Base-by-base conservation (phyloP, 1,140 invertebrate species). In the Aphelenchoides besseyi region DNA sequence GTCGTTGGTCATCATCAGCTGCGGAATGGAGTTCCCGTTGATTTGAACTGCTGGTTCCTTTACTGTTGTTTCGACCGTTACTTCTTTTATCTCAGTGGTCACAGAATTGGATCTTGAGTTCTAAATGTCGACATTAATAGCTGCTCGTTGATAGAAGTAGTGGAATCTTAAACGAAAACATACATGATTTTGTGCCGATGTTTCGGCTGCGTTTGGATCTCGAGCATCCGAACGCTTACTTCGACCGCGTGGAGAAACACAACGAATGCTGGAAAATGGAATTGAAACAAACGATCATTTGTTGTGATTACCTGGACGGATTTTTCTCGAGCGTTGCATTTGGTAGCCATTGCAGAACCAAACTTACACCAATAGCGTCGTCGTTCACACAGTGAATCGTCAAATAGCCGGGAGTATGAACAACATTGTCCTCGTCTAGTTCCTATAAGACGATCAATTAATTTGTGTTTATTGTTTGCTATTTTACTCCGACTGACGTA, bases 261-360 rank as follows among this genome's bases (percentile, higher is more conserved):
- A 84, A 1, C 81, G 77, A 68, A 83, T 83, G 48, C 81, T 81
- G 28, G 54, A 79, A 71, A 52, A 66, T 3, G 41, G 41, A 41
- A 30, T 63, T 37, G 8, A 28, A 72, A 76, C 48, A 61, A 12
- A n/a, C 33, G 55, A 1, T 59, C 29, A 33, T 32, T 23, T 2
- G 54, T 23, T 23, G 35, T 12, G 32, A 26, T 23, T 69, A 80
- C 79, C 90, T 89, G 2, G 89, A 89, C 0, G 92, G 92, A 84
- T 93, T 92, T 85, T 91, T 93, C 68, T 90, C 89, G n/a, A 95
- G 85, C 0, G 92, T 92, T 1, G 89, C 89, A 84, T 95, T 95
- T 0, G 94, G 93, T 76, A 95, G 93, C 94, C 94, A 96, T 63
- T 91, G 93, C 0, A 96, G 87, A 71, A 93, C 90, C 0, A 95